phyloP scores from a whole-genome alignment of 2,797 vertebrate species.

The Pyrrhura leucotis region DNA sequence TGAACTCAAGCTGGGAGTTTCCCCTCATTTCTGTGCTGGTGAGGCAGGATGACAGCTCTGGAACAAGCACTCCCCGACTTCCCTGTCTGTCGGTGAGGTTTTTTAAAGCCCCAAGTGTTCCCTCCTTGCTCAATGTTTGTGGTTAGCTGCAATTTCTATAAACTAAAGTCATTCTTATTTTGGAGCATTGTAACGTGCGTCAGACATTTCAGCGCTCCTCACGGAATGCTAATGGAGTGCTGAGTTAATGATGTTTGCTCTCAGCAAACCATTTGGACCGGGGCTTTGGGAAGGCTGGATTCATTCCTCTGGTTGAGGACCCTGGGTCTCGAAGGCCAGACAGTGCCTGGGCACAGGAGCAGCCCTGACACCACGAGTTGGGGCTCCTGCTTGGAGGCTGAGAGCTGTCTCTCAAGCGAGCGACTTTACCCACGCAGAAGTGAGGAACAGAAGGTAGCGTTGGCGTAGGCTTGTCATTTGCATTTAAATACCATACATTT shows the following conservation, averaged over 20 bases:
- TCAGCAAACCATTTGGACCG: background rate
- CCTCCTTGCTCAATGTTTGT: background rate
- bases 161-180: background rate
- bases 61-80: background rate
- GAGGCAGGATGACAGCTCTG: background rate
- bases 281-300: background rate
- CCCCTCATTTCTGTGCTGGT: background rate
- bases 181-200: background rate
- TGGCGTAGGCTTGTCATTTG: background rate
- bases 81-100: background rate
- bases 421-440: background rate
- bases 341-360: background rate
- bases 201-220: background rate
- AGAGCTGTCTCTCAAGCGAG: background rate
- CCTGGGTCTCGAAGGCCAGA: background rate
- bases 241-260: background rate
- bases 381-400: background rate
- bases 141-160: conserved; percentile 1
- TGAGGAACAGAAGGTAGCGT: background rate
- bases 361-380: background rate
- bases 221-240: background rate
- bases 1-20: background rate
- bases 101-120: background rate
- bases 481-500: background rate
- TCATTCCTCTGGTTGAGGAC: background rate